phyloP scores from a whole-genome alignment of 1,140 invertebrate species.

The Amphibalanus amphitrite region DNA sequence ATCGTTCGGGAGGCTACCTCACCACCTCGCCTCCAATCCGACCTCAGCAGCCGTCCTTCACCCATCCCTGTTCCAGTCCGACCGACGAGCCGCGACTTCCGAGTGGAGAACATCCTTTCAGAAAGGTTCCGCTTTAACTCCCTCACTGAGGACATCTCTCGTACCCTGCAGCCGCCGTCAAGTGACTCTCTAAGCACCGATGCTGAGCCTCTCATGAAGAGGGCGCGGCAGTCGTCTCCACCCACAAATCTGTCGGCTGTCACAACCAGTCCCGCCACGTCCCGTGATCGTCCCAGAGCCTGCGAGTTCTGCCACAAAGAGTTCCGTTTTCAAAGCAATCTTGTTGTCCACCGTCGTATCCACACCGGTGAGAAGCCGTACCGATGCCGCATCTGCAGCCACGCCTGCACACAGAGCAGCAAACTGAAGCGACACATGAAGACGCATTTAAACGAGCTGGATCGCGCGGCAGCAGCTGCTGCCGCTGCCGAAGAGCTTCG shows the following conservation, averaged over 20 bases:
- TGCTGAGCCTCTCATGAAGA: constrained; percentile 24
- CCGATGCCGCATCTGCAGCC: too few relatives aligned
- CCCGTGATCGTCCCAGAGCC: too few relatives aligned
- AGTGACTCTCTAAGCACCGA: constrained; percentile 18
- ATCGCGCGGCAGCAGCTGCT: too few relatives aligned
- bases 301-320: too few relatives aligned
- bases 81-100: constrained; percentile 49
- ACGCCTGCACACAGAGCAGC: too few relatives aligned
- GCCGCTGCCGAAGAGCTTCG: constrained; percentile 15
- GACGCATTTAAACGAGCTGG: too few relatives aligned
- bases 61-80: constrained; percentile 31
- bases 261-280: too few relatives aligned
- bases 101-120: constrained; percentile 60
- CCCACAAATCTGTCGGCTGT: background rate
- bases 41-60: constrained; percentile 23
- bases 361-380: too few relatives aligned
- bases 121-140: constrained; percentile 46
- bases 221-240: constrained; percentile 18
- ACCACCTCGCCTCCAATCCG: constrained; percentile 24
- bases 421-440: too few relatives aligned
- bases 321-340: too few relatives aligned
- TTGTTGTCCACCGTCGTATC: too few relatives aligned
- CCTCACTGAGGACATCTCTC: constrained; percentile 32
- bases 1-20: constrained; percentile 14
- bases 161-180: constrained; percentile 24